Base-by-base conservation (phyloP, 2,888 invertebrate genomes). In the Dynastes grantii region DNA sequence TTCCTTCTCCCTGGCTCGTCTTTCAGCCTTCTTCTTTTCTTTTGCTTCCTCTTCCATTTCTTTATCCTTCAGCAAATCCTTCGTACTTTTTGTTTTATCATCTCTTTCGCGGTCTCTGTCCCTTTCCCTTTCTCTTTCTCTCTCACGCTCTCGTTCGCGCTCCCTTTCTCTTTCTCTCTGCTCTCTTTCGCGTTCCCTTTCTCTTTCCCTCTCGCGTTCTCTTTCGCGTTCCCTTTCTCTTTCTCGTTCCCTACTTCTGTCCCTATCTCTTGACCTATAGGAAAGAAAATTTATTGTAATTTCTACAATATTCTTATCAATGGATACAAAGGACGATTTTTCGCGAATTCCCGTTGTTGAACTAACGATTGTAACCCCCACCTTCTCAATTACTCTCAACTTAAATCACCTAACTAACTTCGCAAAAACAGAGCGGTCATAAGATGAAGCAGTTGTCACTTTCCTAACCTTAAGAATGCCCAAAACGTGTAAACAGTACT, bases 1-100 rank as follows among this genome's bases (percentile, higher is more conserved):
- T 89, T 98, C 98, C 89, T 98, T 98, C 87, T 98, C 98, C 11
- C 97, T 90, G 0, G 98, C 95, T 88, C 96, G 94, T 88, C 98
- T 94, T 87, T 98, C 98, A 5, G 94, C 90, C 83, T 97, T 95
- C 87, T 97, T 96, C 85, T 95, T 93, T 86, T 98, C 98, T 78
- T 97, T 93, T 27, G 94, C 92, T 88, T 98, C 98, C 85, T 98
- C 98, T 87, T 98, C 98, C 83, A 97, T 93, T 89, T 96, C 96
- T 84, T 95, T 93, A 85, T 95, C 95, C 1, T 92, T 91, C 77
- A 94, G 90, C 80, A 94, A 90, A 86, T 95, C 95, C 9, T 90
- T 89, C 37, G 90, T 89, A 53, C 89, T 90, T 82, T 91, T 90
- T n/a, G 80, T 87, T 87, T 89, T 86, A 73, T 90, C 90, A 0